These are phyloP conservation scores for Drosophila fuyamai DNA, from an alignment of 1,140 invertebrate genomes.

Conservation along the genomic window DNA sequence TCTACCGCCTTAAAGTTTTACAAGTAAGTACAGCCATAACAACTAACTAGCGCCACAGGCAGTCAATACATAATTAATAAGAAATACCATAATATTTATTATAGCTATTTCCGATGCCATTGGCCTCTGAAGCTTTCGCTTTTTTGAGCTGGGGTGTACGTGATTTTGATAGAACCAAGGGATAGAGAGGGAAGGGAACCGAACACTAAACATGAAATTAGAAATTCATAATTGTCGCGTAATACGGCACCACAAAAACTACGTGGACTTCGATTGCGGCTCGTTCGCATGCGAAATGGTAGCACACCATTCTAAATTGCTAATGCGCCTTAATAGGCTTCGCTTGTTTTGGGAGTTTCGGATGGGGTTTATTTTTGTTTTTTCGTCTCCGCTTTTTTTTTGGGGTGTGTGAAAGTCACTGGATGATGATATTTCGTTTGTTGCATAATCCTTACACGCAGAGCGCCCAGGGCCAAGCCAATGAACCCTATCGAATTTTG, in stretches of 20 bases:
- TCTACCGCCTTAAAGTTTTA: conserved; percentile 7
- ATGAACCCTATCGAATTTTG: conserved; percentile 68
- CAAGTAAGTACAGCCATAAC: not conserved
- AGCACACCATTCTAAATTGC: conserved; percentile 76
- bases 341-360: conserved; percentile 52
- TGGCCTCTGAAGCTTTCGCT: conserved; percentile 73
- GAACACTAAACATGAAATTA: conserved; percentile 60
- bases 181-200: not conserved
- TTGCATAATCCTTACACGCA: conserved; percentile 70
- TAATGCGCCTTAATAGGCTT: conserved; percentile 73
- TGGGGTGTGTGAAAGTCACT: conserved; percentile 54
- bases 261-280: conserved; percentile 15
- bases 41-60: conserved; percentile 22
- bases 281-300: conserved; percentile 54
- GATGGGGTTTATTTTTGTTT: conserved; percentile 15
- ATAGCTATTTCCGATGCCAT: conserved; percentile 59
- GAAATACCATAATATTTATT: conserved; percentile 36
- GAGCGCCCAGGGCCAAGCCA: conserved; percentile 46
- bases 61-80: conserved; percentile 54
- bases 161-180: conserved; percentile 63
- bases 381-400: not conserved
- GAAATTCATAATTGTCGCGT: conserved; percentile 81
- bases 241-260: conserved; percentile 43
- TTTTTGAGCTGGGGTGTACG: conserved; percentile 58
- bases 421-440: conserved; percentile 77